Evolutionary conservation across 2,113 vertebrate genomes (phyloP).

Genomic region (Myanophis thanlyinensis): DNA sequence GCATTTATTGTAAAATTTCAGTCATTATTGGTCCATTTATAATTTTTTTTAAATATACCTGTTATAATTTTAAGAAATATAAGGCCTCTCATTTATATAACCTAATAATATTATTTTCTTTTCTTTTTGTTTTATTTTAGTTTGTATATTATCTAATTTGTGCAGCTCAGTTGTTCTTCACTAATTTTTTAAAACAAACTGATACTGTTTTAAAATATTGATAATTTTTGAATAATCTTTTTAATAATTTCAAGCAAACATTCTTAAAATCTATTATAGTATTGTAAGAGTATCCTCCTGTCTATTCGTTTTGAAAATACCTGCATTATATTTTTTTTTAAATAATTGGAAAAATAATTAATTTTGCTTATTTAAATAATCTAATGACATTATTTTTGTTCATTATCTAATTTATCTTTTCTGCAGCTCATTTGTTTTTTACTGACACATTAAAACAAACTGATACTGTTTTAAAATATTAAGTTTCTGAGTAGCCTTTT

Average conservation of each 20-base stretch:
- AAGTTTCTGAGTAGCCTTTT: background rate
- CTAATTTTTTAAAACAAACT: background rate
- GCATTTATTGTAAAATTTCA: background rate
- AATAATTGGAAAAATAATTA: background rate
- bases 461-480: background rate
- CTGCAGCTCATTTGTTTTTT: background rate
- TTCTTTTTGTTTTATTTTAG: too few species aligned
- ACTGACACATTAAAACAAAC: background rate
- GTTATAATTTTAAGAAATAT: background rate
- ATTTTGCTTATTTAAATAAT: background rate
- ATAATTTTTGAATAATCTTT: background rate
- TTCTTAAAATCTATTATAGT: background rate
- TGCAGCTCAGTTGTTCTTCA: background rate
- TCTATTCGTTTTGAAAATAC: conserved; percentile 18
- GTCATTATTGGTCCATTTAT: background rate
- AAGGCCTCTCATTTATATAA: background rate
- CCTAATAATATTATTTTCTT: background rate
- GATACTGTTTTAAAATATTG: background rate
- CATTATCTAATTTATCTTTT: background rate
- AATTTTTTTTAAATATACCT: background rate
- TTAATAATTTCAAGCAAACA: background rate
- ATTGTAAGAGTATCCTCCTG: background rate
- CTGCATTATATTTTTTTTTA: too few species aligned
- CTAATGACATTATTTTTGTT: background rate
- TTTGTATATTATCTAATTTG: background rate